Evolutionary conservation across 2,797 vertebrate species (phyloP).

Genomic region (Malacoraja senta): DNA sequence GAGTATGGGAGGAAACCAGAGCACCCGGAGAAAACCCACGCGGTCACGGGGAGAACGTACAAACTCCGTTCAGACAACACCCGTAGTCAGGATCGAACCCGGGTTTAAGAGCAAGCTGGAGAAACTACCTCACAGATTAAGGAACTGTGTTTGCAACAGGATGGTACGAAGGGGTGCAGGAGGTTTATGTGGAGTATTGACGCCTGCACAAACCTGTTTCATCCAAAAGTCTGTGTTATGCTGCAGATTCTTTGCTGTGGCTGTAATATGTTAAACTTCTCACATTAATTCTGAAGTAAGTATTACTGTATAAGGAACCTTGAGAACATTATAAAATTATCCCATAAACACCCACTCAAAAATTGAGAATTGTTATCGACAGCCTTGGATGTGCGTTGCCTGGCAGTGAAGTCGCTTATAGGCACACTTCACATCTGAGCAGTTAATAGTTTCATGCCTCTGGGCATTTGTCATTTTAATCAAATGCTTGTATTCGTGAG

Average conservation of each 20-base stretch:
- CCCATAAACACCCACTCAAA: not conserved
- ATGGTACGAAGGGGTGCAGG: not conserved
- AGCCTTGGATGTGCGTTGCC: not conserved
- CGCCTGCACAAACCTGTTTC: too few relatives aligned
- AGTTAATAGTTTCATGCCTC: not conserved
- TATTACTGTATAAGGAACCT: not conserved
- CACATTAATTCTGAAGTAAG: not conserved
- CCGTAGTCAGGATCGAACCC: not conserved
- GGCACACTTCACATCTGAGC: not conserved
- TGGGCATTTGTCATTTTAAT: slow-evolving; percentile 26
- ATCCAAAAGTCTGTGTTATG: not conserved
- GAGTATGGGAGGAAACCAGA: too few relatives aligned
- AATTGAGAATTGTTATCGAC: not conserved
- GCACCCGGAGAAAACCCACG: too few relatives aligned
- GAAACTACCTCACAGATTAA: not conserved
- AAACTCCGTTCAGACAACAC: too few relatives aligned
- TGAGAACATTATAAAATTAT: not conserved
- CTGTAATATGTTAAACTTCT: not conserved
- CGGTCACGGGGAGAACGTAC: not conserved
- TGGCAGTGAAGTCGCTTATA: not conserved
- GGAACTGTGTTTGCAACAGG: not conserved
- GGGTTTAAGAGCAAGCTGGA: not conserved
- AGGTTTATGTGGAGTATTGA: too few relatives aligned
- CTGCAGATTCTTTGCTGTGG: too few relatives aligned
- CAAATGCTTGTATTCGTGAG: not conserved